Base-by-base conservation (phyloP, 2,888 invertebrate species). In the Callyntrura sp. region DNA sequence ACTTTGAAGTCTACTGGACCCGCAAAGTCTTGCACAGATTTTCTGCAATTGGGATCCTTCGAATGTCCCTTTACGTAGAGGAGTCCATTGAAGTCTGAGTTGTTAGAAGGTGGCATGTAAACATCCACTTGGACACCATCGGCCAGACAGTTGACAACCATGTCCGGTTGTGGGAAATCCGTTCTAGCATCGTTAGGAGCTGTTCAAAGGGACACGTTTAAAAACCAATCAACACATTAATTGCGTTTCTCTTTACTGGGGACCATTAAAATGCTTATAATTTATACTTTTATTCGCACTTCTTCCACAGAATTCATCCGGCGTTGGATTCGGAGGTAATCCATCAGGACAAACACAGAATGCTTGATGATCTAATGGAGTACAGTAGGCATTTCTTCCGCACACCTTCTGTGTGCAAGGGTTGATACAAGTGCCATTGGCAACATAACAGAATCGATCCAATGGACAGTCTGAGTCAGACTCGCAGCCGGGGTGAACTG, bases 41-140 rank as follows among this genome's bases (percentile, higher is more conserved):
- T 96, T 92, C 98, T 96, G 94, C 98, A 98, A 91, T 97, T 96
- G 94, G 98, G 98, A 94, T 98, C 98, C 94, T 98, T 98, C 94
- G 98, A 98, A 95, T 98, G 98, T 48, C 98, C 98, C 95, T 98
- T 98, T 0, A 98, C 98, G 94, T 98, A 98, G 0, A 98, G 95
- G 0, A 98, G 97, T 17, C 98, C 98, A 94, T 98, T 97, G 94
- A 98, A 98, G 89, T 97, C 97, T 6, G 78, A 83, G 93, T 97
- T 96, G 25, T 94, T 92, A 0, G 85, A 82, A 3, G 51, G 68
- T 23, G 68, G 85, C 48, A 97, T 96, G 94, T 96, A 96, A 73
- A 98, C 96, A 94, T 97, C 96, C 0, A 98, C 98, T 94, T 97
- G 97, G 9, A 98, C 98, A 55, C 98, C 98, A 94, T 98, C 98